Evolutionary conservation across 1,140 invertebrate species (phyloP).

Genomic region (Drosophila rufa): DNA sequence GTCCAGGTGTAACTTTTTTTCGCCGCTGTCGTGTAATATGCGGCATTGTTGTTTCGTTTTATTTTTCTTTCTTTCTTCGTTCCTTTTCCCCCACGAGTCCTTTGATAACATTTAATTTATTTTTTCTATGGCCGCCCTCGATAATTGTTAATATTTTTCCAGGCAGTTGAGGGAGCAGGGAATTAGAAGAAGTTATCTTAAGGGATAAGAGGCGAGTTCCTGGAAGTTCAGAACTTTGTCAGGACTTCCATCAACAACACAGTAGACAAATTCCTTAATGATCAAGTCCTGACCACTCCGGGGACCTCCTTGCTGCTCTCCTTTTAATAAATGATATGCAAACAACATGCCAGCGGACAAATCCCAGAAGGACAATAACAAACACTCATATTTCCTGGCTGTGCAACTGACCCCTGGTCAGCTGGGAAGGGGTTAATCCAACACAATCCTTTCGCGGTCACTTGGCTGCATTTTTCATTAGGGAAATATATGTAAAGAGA

Average conservation of each 20-base stretch:
- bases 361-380: slow-evolving; percentile 66
- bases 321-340: slow-evolving; percentile 69
- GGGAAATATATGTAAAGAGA: slow-evolving; percentile 10
- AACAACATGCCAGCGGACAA: slow-evolving; percentile 59
- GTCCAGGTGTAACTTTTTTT: slow-evolving; percentile 77
- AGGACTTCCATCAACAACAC: neutral
- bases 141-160: slow-evolving; percentile 59
- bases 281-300: slow-evolving; percentile 27
- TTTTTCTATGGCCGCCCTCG: slow-evolving; percentile 26
- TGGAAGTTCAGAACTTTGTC: slow-evolving; percentile 4
- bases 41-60: slow-evolving; percentile 60
- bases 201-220: slow-evolving; percentile 6
- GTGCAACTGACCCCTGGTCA: slow-evolving; percentile 63
- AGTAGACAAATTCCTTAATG: slow-evolving; percentile 16
- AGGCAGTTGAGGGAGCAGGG: slow-evolving; percentile 14
- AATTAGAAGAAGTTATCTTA: neutral
- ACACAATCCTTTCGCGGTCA: slow-evolving; percentile 59
- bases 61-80: slow-evolving; percentile 30
- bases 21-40: slow-evolving; percentile 39
- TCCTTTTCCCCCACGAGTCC: slow-evolving; percentile 26
- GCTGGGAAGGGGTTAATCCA: slow-evolving; percentile 57
- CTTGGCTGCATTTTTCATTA: slow-evolving; percentile 47
- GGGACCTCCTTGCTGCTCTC: slow-evolving; percentile 17
- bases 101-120: slow-evolving; percentile 63
- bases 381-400: slow-evolving; percentile 68